Evolutionary conservation across 92 coral and sea anemone genomes (phyloP), one percentile per base, ranked within the genome.

Genomic region (Umimayanthus chanpuru): DNA sequence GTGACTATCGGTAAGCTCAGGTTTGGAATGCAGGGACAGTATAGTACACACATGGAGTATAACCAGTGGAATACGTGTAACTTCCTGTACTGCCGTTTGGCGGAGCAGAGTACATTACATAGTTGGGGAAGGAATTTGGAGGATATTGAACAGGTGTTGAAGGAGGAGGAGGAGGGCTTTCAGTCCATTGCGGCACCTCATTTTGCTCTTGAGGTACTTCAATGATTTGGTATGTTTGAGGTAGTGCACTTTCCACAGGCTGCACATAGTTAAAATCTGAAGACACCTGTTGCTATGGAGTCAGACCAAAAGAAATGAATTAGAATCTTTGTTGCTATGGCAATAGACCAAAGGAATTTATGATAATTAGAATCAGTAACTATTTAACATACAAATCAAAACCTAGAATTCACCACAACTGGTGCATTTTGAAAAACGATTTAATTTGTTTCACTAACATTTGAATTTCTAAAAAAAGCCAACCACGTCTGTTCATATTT

Each of bases 181-280:
- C 77, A 32, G 11, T 83, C 87, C 87, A 83, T 83, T 83, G 87
- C 61, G 87, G 87, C 87, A 83, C 87, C 87, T 83, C 87, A 71
- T 83, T 83, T 83, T 83, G 87, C 87, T 83, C 87, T 83, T 83
- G 87, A 83, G 87, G 87, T 70, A 83, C 78, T 39, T 83, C 87
- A 83, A 83, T 83, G 87, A 83, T 83, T 83, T 83, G 87, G 87
- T 68, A 83, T 68, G 87, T 70, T 83, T 83, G 87, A n/a, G 78
- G 87, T 44, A 65, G 65, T 83, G 87, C 43, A 30, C 77, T 68
- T 47, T 83, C 87, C 87, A 83, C 87, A 83, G 87, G 87, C 66
- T 70, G 87, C 28, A 70, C 78, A 83, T 83, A 83, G 87, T 50
- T 83, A 83, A 83, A 83, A 83, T 83, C 87, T 83, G 87, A 83